Evolutionary conservation across 2,888 invertebrate species (phyloP).

Genomic region (Clistopyga incitator): DNA sequence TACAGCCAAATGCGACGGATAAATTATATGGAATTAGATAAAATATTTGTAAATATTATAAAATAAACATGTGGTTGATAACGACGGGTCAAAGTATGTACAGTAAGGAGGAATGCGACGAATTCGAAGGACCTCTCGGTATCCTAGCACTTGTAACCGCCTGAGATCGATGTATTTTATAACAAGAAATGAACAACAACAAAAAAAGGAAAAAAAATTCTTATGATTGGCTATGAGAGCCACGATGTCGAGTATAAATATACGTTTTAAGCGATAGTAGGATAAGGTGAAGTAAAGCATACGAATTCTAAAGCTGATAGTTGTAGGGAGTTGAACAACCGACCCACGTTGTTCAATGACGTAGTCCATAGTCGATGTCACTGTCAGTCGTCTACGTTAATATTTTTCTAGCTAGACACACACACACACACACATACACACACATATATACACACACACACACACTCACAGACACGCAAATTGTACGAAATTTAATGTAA

Average conservation of each 20-base stretch:
- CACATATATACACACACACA: slow-evolving; percentile 65
- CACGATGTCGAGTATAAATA: slow-evolving; percentile 50
- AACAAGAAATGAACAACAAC: slow-evolving; percentile 52
- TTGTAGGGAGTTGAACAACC: slow-evolving; percentile 80
- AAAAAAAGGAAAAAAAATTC: slow-evolving; percentile 20
- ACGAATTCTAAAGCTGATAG: slow-evolving; percentile 83
- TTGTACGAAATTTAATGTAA: slow-evolving; percentile 57
- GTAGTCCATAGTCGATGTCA: slow-evolving; percentile 81
- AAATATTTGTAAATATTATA: slow-evolving; percentile 41
- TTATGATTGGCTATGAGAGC: slow-evolving; percentile 40
- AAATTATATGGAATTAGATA: slow-evolving; percentile 34
- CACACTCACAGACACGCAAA: slow-evolving; percentile 56
- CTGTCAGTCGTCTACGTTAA: slow-evolving; percentile 75
- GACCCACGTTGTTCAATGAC: slow-evolving; percentile 78
- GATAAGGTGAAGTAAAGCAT: slow-evolving; percentile 83
- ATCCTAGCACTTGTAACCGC: slow-evolving; percentile 51
- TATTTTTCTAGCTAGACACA: slow-evolving; percentile 71
- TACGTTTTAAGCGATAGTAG: slow-evolving; percentile 65
- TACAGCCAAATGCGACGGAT: slow-evolving; percentile 14
- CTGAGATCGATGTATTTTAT: slow-evolving; percentile 65
- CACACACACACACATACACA: too few relatives aligned
- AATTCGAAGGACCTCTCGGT: slow-evolving; percentile 61
- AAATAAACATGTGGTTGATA: slow-evolving; percentile 6
- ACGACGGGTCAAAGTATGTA: slow-evolving; percentile 20
- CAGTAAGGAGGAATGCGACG: slow-evolving; percentile 6